A percentile compares a stretch with the other conserved stretches of the same genome.
These are phyloP conservation scores for Stenchaetothrips biformis DNA, from an alignment of 2,888 invertebrate genomes.

Conservation along the genomic window DNA sequence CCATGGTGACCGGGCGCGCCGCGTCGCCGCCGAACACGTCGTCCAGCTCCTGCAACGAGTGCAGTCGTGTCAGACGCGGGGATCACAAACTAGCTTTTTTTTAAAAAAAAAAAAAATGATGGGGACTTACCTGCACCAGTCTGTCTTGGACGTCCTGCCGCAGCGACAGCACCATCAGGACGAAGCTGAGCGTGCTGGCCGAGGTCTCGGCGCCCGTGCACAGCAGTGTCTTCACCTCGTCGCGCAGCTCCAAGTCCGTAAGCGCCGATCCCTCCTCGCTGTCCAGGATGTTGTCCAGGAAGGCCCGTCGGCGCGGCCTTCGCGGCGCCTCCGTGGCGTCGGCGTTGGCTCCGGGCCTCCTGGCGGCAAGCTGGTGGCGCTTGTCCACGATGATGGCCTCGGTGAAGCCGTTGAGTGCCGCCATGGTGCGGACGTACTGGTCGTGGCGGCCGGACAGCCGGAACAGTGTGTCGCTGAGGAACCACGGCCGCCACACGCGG, in stretches of 20 bases:
- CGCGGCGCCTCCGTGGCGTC: not conserved
- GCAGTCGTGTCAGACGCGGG: not conserved
- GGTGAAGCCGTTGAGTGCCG: conserved; percentile 26
- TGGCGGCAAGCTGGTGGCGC: conserved; percentile 1
- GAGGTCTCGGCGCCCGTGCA: conserved; percentile 33
- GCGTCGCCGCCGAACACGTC: conserved; percentile 21
- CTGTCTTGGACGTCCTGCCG: conserved; percentile 31
- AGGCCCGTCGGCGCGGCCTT: conserved; percentile 17
- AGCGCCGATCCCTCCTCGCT: conserved; percentile 28
- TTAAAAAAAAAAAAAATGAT: too few relatives aligned
- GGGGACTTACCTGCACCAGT: conserved; percentile 27
- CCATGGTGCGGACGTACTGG: not conserved
- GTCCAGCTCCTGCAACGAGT: not conserved
- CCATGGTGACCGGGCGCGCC: not conserved
- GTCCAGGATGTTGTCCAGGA: conserved; percentile 32
- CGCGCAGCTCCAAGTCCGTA: conserved; percentile 29
- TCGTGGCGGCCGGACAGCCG: conserved; percentile 11
- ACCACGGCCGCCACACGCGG: conserved; percentile 28
- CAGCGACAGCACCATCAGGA: conserved; percentile 30
- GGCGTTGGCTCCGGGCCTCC: not conserved
- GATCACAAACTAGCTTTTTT: not conserved
- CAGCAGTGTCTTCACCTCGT: conserved; percentile 33
- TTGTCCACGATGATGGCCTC: conserved; percentile 28
- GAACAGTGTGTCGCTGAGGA: conserved; percentile 28
- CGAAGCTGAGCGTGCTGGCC: conserved; percentile 29